Conservation (phyloP, 2,113 vertebrate species). For the Globicephala melas region DNA sequence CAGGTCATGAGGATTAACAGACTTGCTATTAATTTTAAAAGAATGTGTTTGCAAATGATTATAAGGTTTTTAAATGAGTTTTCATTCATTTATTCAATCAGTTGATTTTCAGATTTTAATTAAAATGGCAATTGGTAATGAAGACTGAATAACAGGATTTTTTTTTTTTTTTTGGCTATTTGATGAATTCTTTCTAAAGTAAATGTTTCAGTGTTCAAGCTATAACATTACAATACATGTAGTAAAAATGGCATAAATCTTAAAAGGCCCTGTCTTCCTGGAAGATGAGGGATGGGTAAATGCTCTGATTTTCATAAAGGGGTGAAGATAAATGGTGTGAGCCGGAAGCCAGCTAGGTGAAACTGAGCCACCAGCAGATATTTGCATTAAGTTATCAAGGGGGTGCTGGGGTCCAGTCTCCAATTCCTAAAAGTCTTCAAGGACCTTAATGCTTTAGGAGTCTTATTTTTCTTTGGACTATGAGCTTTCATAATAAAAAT, state of each 20-base stretch:
- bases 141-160: not conserved
- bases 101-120: not conserved
- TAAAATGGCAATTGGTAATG: not conserved
- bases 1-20: not conserved
- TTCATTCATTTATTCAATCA: not conserved
- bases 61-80: not conserved
- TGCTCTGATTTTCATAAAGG: not conserved
- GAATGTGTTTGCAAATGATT: not conserved
- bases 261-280: not conserved
- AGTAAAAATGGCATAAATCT: not conserved
- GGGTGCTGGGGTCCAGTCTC: accelerated
- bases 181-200: not conserved
- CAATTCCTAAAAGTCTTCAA: not conserved
- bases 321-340: accelerated
- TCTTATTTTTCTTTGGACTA: not conserved
- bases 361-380: not conserved
- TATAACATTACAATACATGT: not conserved
- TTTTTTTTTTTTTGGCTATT: not conserved
- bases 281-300: not conserved
- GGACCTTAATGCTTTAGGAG: not conserved
- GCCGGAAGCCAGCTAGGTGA: not conserved
- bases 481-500: not conserved
- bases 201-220: not conserved
- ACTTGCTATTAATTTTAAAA: not conserved
- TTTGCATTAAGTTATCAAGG: accelerated